Conservation (phyloP, 2,797 vertebrate species). For the Pelodytes ibericus region DNA sequence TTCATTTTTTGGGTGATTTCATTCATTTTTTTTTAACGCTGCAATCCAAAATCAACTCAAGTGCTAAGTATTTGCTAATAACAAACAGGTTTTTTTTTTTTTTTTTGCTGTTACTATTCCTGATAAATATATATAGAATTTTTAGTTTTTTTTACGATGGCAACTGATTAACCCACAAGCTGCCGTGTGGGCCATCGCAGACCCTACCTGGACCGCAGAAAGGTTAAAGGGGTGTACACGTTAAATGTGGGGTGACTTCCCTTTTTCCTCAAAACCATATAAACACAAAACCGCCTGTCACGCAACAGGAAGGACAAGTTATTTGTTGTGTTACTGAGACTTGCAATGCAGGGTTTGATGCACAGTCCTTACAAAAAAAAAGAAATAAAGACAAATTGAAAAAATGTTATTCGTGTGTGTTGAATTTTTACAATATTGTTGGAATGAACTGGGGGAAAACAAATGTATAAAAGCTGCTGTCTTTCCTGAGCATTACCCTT, state of each 20-base stretch:
- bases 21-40: slow-evolving; percentile 31
- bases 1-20: neutral
- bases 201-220: neutral
- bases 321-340: slow-evolving; percentile 10
- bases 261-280: too few species aligned
- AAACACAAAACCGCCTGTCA: neutral
- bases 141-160: too few species aligned
- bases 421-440: too few species aligned
- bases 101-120: neutral
- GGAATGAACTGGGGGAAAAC: too few species aligned
- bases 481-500: too few species aligned
- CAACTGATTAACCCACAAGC: neutral
- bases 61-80: neutral
- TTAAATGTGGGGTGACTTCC: neutral
- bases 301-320: neutral
- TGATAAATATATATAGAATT: neutral
- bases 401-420: too few species aligned
- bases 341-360: slow-evolving; percentile 35
- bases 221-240: neutral
- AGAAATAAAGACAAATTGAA: neutral
- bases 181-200: neutral
- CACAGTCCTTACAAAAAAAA: slow-evolving; percentile 33
- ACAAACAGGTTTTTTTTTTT: neutral
- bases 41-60: slow-evolving; percentile 23
- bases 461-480: too few species aligned